Evolutionary conservation across 2,797 vertebrate genomes (phyloP).

Genomic region (Rhincodon typus): DNA sequence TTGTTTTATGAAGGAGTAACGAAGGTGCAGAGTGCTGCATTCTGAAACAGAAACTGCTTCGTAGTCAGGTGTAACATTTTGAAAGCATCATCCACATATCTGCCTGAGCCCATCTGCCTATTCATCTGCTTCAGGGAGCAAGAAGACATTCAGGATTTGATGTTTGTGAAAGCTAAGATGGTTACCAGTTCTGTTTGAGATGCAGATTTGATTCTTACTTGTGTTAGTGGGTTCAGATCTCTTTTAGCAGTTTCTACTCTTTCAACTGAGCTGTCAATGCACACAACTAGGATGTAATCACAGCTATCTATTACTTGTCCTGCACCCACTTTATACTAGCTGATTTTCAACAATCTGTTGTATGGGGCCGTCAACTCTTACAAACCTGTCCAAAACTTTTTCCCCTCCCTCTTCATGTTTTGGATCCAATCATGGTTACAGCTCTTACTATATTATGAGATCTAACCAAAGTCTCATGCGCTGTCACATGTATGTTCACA

Average conservation of each 20-base stretch:
- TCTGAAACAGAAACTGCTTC: background rate
- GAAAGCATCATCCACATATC: background rate
- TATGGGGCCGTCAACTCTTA: background rate
- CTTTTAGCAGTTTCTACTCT: no score
- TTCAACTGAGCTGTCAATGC: background rate
- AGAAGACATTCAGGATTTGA: background rate
- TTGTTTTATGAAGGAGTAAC: background rate
- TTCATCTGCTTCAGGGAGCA: conserved; percentile 13
- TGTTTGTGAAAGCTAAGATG: background rate
- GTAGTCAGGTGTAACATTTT: conserved; percentile 3
- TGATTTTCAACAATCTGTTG: background rate
- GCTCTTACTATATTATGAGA: no score
- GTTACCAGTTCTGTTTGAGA: background rate
- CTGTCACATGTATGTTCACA: no score
- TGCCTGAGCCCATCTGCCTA: background rate
- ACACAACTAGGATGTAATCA: background rate
- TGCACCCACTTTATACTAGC: background rate
- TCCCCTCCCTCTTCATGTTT: background rate
- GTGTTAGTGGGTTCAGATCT: background rate
- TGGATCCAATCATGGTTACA: no score
- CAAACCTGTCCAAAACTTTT: background rate
- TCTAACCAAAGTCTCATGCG: no score
- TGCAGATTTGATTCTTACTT: background rate
- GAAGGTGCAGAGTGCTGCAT: background rate
- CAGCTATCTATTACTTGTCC: background rate